Base-by-base conservation (phyloP, 2,888 invertebrate species). In the Agrenia bidenticulata region DNA sequence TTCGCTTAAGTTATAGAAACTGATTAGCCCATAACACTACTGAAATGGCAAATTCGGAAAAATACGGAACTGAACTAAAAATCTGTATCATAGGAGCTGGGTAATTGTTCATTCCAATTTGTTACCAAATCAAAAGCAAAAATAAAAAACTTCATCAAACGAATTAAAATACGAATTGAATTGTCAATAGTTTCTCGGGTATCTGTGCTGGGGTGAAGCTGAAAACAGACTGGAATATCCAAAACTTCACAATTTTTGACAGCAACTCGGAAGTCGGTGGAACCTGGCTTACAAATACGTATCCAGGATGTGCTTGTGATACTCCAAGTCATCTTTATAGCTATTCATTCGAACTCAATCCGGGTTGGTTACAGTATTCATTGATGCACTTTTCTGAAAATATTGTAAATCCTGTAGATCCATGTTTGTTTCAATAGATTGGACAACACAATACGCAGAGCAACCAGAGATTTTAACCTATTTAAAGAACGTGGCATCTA, bases 261-360 rank as follows among this genome's bases (percentile, higher is more conserved):
- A 57, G 57, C 4, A 66, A 73, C 49, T 2, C 50, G 5, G 73
- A 73, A 17, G 64, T 73, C 13, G 73, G 73, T 4, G 73, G 73
- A 17, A 70, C 68, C n/a, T 73, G 73, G 73, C 21, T 63, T 9
- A 59, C 63, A 1, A 67, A 73, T 53, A 63, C 19, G 11, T 73
- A 73, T 57, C 73, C 73, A 13, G 70, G 70, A 2, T 66, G 66
- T 61, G 69, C 64, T 2, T 70, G 70, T 53, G 72, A 72, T 32
- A 50, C 61, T 19, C 66, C 68, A 1, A 65, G 67, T 39, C 63
- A 61, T 49, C 17, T 61, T 2, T 73, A 69, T 60, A 63, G 67
- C 26, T 70, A 55, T 26, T 70, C 70, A 9, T 73, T 73, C 59
- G 70, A 62, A 21, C 67, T 62, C 13, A 70, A 73, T 57, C 23